Base-by-base conservation (phyloP, 2,797 vertebrate genomes). In the Lacerta viridis region DNA sequence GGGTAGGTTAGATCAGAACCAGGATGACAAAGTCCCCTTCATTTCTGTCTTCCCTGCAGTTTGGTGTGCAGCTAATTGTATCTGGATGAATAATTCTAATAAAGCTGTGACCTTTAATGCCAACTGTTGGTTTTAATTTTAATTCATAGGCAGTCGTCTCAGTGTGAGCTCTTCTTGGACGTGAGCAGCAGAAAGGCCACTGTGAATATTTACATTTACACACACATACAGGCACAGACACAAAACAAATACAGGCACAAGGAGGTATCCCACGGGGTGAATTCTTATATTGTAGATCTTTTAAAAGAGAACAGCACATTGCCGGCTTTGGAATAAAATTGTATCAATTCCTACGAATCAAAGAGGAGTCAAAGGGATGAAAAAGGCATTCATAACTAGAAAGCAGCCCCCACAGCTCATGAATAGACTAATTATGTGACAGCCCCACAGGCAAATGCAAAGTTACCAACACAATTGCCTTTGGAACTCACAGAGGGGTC, bases 21-120 rank as follows among this genome's bases (percentile, higher is more conserved):
- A 75, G 76, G 85, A 69, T 88, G 84, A 66, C 17, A 84, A 88
- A 91, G 78, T 90, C 36, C n/a, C 79, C 87, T 90, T 74, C 80
- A 72, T 93, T 55, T 90, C 84, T 90, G 93, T 89, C 90, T 89
- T 86, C 94, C 90, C 89, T 77, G 91, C 86, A 92, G 88, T 94
- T 76, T 90, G 91, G 83, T 92, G 90, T 87, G 89, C 84, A 96
- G 94, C 92, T 97, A 96, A 96, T 96, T 96, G 94, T 95, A 94
- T 95, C 94, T 96, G 95, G 96, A 95, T 92, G 94, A 96, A 96
- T 96, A 97, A 97, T 96, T 97, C 94, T 97, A 97, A 97, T 97
- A 97, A 97, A 97, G 95, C 94, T 87, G 87, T 97, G 97, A 96
- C 96, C 95, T 97, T 97, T 97, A 96, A 96, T 96, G 94, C 91